Conservation (phyloP, 2,113 vertebrate genomes). For the Gobio gobio region DNA sequence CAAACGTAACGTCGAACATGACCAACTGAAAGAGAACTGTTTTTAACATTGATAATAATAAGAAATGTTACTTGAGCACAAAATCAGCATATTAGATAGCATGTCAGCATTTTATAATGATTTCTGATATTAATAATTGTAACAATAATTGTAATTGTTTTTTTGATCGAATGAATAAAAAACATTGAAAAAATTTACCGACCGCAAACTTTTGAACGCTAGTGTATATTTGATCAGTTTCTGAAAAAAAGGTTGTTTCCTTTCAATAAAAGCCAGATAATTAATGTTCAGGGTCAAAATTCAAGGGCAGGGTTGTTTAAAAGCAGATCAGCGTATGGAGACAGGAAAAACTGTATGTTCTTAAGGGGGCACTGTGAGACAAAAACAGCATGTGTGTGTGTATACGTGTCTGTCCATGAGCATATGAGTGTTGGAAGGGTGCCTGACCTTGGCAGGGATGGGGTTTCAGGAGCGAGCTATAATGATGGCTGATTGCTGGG, state of each 20-base stretch:
- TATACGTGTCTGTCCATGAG: slow-evolving; percentile 55
- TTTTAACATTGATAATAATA: background rate
- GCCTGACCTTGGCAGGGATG: slow-evolving; percentile 78
- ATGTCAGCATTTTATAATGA: background rate
- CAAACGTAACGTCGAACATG: too few species aligned
- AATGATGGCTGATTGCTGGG: slow-evolving; percentile 81
- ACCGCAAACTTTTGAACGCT: too few species aligned
- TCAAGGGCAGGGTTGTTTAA: background rate
- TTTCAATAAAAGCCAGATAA: background rate
- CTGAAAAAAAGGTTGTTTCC: background rate
- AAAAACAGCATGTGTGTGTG: slow-evolving; percentile 15
- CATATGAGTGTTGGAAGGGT: slow-evolving; percentile 67
- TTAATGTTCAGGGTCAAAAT: background rate
- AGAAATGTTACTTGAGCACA: background rate
- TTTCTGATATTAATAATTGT: background rate
- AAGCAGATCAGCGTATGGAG: background rate
- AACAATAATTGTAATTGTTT: background rate
- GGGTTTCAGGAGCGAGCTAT: slow-evolving; percentile 76
- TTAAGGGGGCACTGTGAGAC: background rate
- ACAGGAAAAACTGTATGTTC: background rate
- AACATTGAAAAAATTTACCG: background rate
- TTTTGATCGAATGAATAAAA: background rate
- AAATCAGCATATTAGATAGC: background rate
- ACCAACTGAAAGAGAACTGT: background rate
- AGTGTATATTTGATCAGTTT: too few species aligned